Conservation (phyloP, 2,888 invertebrate genomes). For the Lydus trimaculatus region DNA sequence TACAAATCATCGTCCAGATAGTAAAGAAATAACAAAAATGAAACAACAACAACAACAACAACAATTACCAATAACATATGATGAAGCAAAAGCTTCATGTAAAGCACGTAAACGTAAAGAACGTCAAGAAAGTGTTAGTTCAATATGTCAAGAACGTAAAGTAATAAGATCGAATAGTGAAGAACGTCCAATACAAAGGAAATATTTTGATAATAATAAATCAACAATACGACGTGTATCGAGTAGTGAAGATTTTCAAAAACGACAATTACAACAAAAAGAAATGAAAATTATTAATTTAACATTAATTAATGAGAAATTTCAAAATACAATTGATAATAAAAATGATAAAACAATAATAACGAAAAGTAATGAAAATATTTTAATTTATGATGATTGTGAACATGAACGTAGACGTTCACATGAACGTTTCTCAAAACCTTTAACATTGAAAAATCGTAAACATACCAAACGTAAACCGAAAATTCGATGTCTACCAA, state of each 20-base stretch:
- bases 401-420: constrained; percentile 71
- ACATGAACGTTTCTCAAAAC: constrained; percentile 70
- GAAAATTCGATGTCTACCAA: constrained; percentile 39
- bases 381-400: constrained; percentile 63
- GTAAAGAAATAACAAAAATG: constrained; percentile 33
- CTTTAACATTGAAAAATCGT: constrained; percentile 65
- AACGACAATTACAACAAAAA: constrained; percentile 34
- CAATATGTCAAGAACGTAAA: constrained; percentile 67
- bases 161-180: constrained; percentile 69
- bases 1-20: constrained; percentile 21
- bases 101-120: constrained; percentile 69
- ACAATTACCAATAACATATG: constrained; percentile 46
- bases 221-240: constrained; percentile 66
- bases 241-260: constrained; percentile 69
- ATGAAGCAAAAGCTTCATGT: constrained; percentile 55
- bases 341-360: constrained; percentile 30
- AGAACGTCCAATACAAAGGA: constrained; percentile 61
- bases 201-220: constrained; percentile 48
- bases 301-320: constrained; percentile 40
- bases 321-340: constrained; percentile 50
- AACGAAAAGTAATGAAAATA: constrained; percentile 38
- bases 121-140: constrained; percentile 68
- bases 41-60: constrained; percentile 36
- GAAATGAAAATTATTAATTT: constrained; percentile 23
- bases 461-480: constrained; percentile 46